Percentiles rank a stretch among this genome's conserved stretches.
These are phyloP conservation scores for Virgularia gustaviana DNA, from an alignment of 92 coral and sea anemone species.

Conservation along the genomic window DNA sequence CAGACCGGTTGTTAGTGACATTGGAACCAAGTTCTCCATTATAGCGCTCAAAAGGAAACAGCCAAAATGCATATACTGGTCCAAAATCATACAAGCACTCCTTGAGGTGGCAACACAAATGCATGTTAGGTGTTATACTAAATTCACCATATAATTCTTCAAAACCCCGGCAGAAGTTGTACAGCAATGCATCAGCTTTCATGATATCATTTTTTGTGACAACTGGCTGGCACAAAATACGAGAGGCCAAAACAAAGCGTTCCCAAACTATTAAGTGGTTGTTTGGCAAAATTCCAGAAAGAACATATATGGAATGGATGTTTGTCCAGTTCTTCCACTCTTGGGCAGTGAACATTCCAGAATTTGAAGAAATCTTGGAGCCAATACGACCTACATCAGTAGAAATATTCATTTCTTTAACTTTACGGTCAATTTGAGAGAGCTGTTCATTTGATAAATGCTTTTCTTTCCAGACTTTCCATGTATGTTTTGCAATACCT, in stretches of 20 bases:
- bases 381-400: slow-evolving; percentile 3
- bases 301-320: slow-evolving; percentile 30
- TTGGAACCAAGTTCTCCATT: slow-evolving; percentile 50
- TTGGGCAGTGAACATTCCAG: slow-evolving; percentile 37
- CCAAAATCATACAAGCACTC: slow-evolving; percentile 58
- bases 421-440: background rate
- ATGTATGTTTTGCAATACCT: slow-evolving; percentile 25
- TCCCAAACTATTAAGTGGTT: background rate
- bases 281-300: slow-evolving; percentile 20
- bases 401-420: slow-evolving; percentile 26
- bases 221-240: background rate
- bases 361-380: slow-evolving; percentile 30
- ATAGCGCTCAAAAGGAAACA: slow-evolving; percentile 54
- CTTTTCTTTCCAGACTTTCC: slow-evolving; percentile 4
- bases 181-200: slow-evolving; percentile 9
- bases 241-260: background rate
- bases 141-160: slow-evolving; percentile 36
- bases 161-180: slow-evolving; percentile 22
- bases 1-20: slow-evolving; percentile 53
- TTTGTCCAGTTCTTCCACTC: slow-evolving; percentile 44
- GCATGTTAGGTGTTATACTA: slow-evolving; percentile 59
- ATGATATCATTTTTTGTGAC: background rate
- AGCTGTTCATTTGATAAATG: slow-evolving; percentile 1
- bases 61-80: slow-evolving; percentile 58
- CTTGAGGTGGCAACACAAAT: slow-evolving; percentile 53